These are phyloP conservation scores for Mola mola DNA, from an alignment of 2,113 vertebrate species.

Conservation along the genomic window DNA sequence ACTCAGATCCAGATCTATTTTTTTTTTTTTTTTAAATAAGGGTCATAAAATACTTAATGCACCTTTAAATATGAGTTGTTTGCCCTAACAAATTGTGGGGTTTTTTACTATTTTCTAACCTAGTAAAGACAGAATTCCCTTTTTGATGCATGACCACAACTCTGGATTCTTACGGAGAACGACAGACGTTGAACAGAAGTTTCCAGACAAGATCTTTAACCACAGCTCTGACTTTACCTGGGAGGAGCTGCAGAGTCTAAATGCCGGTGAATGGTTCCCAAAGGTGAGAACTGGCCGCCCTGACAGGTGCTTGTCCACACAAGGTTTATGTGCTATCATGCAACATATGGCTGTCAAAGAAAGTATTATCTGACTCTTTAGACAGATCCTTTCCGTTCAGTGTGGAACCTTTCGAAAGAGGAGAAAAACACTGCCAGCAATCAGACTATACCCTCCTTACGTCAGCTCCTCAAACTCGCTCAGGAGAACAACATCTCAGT, in stretches of 20 bases:
- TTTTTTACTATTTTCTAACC: background rate
- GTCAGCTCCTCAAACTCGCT: constrained; percentile 76
- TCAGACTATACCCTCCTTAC: constrained; percentile 83
- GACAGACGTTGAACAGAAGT: constrained; percentile 82
- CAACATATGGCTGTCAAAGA: background rate
- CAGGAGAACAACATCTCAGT: constrained; percentile 82
- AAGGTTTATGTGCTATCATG: background rate
- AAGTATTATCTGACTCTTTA: constrained; percentile 55
- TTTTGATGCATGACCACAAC: constrained; percentile 90
- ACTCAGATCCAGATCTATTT: too few relatives aligned
- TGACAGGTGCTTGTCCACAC: background rate
- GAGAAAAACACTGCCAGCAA: constrained; percentile 66
- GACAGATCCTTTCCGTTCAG: constrained; percentile 85
- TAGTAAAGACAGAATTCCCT: constrained; percentile 84
- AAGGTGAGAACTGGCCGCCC: constrained; percentile 82
- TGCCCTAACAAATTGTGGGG: too few relatives aligned
- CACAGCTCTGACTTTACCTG: constrained; percentile 82
- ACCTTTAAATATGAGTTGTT: background rate
- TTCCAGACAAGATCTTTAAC: constrained; percentile 60
- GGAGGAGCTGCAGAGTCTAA: constrained; percentile 82
- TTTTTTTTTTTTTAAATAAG: too few relatives aligned
- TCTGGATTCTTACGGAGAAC: constrained; percentile 84
- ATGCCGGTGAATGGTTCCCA: constrained; percentile 94
- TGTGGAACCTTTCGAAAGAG: constrained; percentile 72
- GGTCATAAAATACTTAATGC: too few relatives aligned